Conservation (phyloP, 2,888 invertebrate genomes). For the Lasius platythorax region DNA sequence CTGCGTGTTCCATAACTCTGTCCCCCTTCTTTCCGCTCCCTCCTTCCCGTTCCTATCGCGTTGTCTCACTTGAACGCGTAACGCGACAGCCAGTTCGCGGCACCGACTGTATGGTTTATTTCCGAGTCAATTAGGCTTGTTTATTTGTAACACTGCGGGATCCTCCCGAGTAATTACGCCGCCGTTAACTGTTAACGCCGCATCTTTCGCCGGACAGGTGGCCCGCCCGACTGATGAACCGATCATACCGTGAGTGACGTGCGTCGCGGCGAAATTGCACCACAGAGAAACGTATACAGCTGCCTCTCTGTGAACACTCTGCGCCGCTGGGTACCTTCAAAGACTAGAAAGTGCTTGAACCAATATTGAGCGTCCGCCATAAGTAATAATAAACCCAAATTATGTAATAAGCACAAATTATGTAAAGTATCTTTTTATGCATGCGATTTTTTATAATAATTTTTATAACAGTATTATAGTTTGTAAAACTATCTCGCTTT, state of each 20-base stretch:
- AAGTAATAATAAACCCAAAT: slow-evolving; percentile 6
- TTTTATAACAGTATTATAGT: background rate
- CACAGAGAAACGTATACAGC: slow-evolving; percentile 45
- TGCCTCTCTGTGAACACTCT: slow-evolving; percentile 20
- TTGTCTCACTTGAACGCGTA: slow-evolving; percentile 53
- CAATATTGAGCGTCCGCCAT: background rate
- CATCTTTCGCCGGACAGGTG: slow-evolving; percentile 83
- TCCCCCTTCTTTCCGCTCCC: background rate
- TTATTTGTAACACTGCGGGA: slow-evolving; percentile 81
- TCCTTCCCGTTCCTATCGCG: slow-evolving; percentile 16
- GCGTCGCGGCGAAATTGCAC: slow-evolving; percentile 54
- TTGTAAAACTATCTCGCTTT: background rate
- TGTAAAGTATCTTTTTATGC: background rate
- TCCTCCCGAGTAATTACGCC: slow-evolving; percentile 84
- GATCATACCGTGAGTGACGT: slow-evolving; percentile 70
- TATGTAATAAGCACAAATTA: background rate
- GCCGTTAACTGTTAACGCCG: slow-evolving; percentile 84
- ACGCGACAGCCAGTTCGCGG: slow-evolving; percentile 33
- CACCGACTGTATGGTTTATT: slow-evolving; percentile 77
- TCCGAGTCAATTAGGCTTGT: slow-evolving; percentile 85
- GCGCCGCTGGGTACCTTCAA: background rate
- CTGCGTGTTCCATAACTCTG: slow-evolving; percentile 53
- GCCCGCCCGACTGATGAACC: slow-evolving; percentile 74
- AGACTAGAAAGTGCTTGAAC: background rate
- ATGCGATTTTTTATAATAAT: background rate